A percentile compares a stretch with the other conserved stretches of the same genome.
Evolutionary conservation across 2,888 invertebrate species (phyloP).

Genomic region (Caenorhabditis sinica): DNA sequence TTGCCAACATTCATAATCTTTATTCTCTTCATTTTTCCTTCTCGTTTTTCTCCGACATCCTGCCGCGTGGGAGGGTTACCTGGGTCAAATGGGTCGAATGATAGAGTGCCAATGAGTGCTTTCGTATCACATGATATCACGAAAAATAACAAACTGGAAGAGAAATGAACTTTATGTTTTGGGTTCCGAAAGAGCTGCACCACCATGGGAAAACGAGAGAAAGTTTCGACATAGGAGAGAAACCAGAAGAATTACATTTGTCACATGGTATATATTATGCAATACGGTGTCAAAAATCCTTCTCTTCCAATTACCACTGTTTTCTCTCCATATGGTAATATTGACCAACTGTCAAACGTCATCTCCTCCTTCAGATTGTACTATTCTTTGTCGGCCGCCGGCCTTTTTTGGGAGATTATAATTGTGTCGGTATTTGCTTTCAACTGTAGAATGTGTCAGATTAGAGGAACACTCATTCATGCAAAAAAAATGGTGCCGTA

Average conservation of each 20-base stretch:
- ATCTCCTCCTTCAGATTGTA: background rate
- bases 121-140: conserved; percentile 3
- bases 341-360: conserved; percentile 1
- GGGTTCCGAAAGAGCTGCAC: background rate
- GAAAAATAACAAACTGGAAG: background rate
- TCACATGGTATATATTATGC: background rate
- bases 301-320: background rate
- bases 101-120: background rate
- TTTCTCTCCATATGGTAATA: conserved; percentile 10
- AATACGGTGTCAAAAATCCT: background rate
- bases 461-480: background rate
- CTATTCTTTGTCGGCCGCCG: conserved; percentile 11
- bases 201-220: too few species aligned
- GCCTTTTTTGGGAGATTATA: conserved; percentile 2
- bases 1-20: conserved; percentile 10
- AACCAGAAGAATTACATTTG: background rate
- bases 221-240: background rate
- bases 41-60: background rate
- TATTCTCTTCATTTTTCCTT: background rate
- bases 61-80: background rate
- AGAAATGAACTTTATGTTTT: background rate
- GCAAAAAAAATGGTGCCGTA: background rate
- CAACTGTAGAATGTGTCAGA: background rate
- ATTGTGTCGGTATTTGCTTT: conserved; percentile 14
- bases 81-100: conserved; percentile 10